Evolutionary conservation across 1,140 invertebrate species (phyloP).

Genomic region (Diabrotica virgifera): DNA sequence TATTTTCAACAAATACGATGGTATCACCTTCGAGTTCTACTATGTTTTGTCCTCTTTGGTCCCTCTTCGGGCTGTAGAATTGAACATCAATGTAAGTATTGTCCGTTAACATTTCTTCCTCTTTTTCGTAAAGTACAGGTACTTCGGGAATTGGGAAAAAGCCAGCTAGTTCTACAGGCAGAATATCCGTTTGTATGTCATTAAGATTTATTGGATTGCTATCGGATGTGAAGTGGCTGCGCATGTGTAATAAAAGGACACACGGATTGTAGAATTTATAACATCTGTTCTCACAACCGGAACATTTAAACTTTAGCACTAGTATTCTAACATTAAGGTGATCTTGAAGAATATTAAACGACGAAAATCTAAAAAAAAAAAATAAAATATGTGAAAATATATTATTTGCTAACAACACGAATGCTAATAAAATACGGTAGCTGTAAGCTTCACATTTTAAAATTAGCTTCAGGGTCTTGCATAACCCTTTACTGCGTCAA

Average conservation of each 20-base stretch:
- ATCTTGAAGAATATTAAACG: conserved; percentile 38
- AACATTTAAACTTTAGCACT: conserved; percentile 37
- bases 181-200: conserved; percentile 30
- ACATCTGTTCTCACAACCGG: conserved; percentile 26
- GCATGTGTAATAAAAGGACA: conserved; percentile 39
- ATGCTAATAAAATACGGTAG: too few species aligned
- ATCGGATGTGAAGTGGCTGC: conserved; percentile 33
- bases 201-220: conserved; percentile 37
- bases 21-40: conserved; percentile 32
- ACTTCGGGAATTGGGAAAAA: conserved; percentile 35
- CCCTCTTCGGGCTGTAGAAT: conserved; percentile 35
- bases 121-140: conserved; percentile 32
- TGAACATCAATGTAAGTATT: conserved; percentile 32
- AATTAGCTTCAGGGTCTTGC: too few species aligned
- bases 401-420: too few species aligned
- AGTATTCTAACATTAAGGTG: conserved; percentile 38
- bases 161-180: conserved; percentile 36
- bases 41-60: conserved; percentile 33
- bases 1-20: conserved; percentile 30
- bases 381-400: too few species aligned
- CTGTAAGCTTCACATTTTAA: too few species aligned
- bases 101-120: conserved; percentile 26
- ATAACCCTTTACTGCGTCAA: too few species aligned
- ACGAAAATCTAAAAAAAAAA: conserved; percentile 34
- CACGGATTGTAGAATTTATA: conserved; percentile 42